Evolutionary conservation across 1,140 invertebrate species (phyloP).

Genomic region (Trachymyrmex cornetzi): DNA sequence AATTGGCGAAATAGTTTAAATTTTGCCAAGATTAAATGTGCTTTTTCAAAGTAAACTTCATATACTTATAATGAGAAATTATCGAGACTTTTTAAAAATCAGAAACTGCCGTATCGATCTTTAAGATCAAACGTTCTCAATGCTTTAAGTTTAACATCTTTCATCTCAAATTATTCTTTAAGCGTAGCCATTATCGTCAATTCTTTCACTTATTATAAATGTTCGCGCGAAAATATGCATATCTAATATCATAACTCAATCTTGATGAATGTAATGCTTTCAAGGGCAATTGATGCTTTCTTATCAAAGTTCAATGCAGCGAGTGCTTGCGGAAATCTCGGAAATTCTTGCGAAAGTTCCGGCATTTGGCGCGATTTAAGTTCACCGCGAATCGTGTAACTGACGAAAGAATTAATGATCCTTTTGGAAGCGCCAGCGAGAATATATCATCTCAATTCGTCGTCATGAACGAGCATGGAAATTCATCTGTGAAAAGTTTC

Average conservation of each 20-base stretch:
- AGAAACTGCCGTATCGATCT: background rate
- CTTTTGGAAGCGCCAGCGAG: background rate
- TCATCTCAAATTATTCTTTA: background rate
- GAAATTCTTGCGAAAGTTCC: constrained; percentile 48
- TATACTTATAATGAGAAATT: constrained; percentile 1
- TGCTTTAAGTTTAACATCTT: background rate
- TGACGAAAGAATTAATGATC: constrained; percentile 62
- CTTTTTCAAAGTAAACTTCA: background rate
- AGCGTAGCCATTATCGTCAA: background rate
- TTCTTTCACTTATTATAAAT: background rate
- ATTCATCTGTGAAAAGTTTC: constrained; percentile 54
- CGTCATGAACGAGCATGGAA: constrained; percentile 29
- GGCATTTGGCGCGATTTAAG: constrained; percentile 46
- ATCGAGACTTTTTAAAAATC: constrained; percentile 6
- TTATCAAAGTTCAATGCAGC: constrained; percentile 44
- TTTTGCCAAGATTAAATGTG: background rate
- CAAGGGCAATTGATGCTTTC: background rate
- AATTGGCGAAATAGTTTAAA: constrained; percentile 16
- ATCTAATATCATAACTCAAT: constrained; percentile 20
- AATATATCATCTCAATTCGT: constrained; percentile 59
- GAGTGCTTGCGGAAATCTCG: constrained; percentile 4
- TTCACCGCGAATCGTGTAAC: constrained; percentile 57
- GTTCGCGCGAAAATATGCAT: background rate
- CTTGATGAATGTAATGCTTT: background rate
- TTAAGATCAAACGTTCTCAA: background rate